A percentile compares a stretch with the other conserved stretches of the same genome.
phyloP scores from a whole-genome alignment of 2,113 vertebrate genomes.

The Lophius piscatorius region DNA sequence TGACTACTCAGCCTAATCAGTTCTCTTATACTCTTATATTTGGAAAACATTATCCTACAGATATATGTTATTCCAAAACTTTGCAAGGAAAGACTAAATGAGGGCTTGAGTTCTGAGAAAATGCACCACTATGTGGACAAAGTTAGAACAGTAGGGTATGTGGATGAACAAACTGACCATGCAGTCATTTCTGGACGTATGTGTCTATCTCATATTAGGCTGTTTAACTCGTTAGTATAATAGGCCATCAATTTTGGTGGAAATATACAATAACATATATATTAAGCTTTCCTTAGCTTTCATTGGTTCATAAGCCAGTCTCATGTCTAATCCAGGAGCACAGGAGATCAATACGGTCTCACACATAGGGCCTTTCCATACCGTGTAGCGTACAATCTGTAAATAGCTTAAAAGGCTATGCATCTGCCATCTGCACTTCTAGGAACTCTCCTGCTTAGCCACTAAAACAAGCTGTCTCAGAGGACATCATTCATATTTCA shows the following conservation, averaged over 20 bases:
- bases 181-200: not conserved
- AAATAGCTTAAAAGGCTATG: conserved; percentile 79
- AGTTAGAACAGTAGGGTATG: conserved; percentile 55
- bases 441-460: conserved; percentile 80
- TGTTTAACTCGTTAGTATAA: conserved; percentile 17
- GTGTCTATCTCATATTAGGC: not conserved
- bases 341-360: conserved; percentile 61
- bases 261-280: conserved; percentile 33
- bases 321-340: conserved; percentile 49
- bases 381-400: conserved; percentile 72
- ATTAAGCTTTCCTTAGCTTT: conserved; percentile 41
- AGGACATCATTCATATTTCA: conserved; percentile 81
- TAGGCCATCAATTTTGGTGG: conserved; percentile 14
- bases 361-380: conserved; percentile 60
- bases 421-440: conserved; percentile 81
- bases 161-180: conserved; percentile 33
- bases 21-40: not conserved
- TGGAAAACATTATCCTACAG: not conserved
- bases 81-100: conserved; percentile 19
- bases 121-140: conserved; percentile 76
- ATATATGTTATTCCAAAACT: conserved; percentile 1
- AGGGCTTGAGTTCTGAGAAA: conserved; percentile 53
- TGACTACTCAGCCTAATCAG: conserved; percentile 1
- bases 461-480: conserved; percentile 81
- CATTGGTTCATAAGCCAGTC: conserved; percentile 17